Evolutionary conservation across 2,888 invertebrate genomes (phyloP), one percentile per base, ranked within the genome.

Genomic region (Melieria omissa): DNA sequence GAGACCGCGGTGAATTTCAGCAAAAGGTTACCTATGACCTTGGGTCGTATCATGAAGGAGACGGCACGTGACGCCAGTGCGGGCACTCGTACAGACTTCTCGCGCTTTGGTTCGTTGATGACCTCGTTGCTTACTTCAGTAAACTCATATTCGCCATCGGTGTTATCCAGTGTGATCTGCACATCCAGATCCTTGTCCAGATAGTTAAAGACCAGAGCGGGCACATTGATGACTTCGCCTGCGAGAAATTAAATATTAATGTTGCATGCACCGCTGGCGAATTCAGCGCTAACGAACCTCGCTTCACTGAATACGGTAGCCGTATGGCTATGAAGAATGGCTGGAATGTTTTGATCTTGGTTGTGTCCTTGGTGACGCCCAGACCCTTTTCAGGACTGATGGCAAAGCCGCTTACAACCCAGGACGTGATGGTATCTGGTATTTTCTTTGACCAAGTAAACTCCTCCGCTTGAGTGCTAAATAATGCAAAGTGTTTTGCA

Each of bases 141-240:
- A 47, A 94, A 92, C 88, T 99, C 99, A 44, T 96, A 84, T 66
- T 93, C 92, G 77, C 92, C 92, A 65, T 93, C 92, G 52, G 91
- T 90, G 86, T 94, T 94, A 78, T 95, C 93, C 80, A 98, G 88
- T 0, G 94, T 93, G 0, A 98, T 92, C 78, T 95, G 93, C 0
- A 94, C 94, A 44, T 89, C 89, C 0, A 93, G 88, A 78, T 94
- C 93, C 71, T 91, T 91, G 42, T 92, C 90, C 85, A 95, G 89
- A 81, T 97, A 95, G 86, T 97, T 98, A 84, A 94, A 95, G 9
- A 97, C 91, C 10, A 95, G 92, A 6, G 95, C 92, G 57, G 96
- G 93, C 58, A 97, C 91, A 0, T 94, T 94, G 65, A 98, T 89
- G 16, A 94, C 92, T 88, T 99, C 99, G 16, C 96, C 80, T 81